These are phyloP conservation scores for pig (Sus scrofa) DNA, from an alignment of 2,113 vertebrate genomes.

Conservation along the genomic window T2T-Sscrofa CM000818.6:84889501-84890000, in stretches of 20 bases:
- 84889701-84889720: neutral
- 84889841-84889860: neutral
- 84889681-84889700: neutral
- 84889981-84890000: neutral
- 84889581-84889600: conserved; percentile 83
- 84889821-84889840: neutral
- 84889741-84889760: neutral
- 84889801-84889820: neutral
- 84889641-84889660: neutral
- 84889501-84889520: conserved; percentile 87
- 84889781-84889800: neutral
- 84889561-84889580: conserved; percentile 88
- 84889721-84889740: neutral
- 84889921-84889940: neutral
- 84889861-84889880: neutral
- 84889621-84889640: neutral
- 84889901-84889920: neutral
- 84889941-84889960: neutral
- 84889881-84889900: neutral
- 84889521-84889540: conserved; percentile 88
- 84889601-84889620: neutral
- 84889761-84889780: neutral
- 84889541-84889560: conserved; percentile 89
- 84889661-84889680: too few species aligned
- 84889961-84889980: neutral